Evolutionary conservation across 2,797 vertebrate genomes (phyloP).

Genomic region (Parotocinclus haroldoi): DNA sequence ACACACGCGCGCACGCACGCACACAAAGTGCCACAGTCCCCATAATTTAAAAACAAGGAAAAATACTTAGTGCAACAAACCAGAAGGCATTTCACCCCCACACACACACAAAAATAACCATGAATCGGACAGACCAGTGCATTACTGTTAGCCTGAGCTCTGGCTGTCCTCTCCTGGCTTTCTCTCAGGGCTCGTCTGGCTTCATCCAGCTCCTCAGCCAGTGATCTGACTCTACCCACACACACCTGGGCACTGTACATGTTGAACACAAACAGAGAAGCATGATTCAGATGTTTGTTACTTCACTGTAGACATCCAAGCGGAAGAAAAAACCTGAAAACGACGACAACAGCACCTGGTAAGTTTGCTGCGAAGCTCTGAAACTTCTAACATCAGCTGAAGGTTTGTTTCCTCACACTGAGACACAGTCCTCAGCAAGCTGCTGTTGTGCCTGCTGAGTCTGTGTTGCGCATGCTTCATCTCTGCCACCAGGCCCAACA

Average conservation of each 20-base stretch:
- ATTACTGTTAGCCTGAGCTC: constrained; percentile 57
- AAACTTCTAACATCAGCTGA: constrained; percentile 69
- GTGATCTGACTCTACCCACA: constrained; percentile 55
- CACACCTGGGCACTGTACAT: constrained; percentile 62
- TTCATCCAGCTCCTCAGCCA: constrained; percentile 73
- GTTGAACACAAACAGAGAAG: neutral
- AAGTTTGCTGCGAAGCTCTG: constrained; percentile 67
- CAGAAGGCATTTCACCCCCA: too few relatives aligned
- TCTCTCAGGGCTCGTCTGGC: constrained; percentile 58
- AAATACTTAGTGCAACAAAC: too few relatives aligned
- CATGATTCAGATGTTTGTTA: neutral
- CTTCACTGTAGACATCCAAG: neutral
- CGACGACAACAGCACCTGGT: constrained; percentile 56
- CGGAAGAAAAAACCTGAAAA: neutral
- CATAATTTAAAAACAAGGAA: too few relatives aligned
- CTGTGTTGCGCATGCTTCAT: constrained; percentile 63
- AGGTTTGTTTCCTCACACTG: constrained; percentile 74
- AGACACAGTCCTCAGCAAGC: constrained; percentile 63
- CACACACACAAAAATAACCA: too few relatives aligned
- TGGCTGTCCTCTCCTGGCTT: constrained; percentile 61
- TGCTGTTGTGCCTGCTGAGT: constrained; percentile 69
- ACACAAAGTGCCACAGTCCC: too few relatives aligned
- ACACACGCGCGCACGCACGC: too few relatives aligned
- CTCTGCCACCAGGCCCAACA: constrained; percentile 61
- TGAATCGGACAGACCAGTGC: constrained; percentile 60